Evolutionary conservation across 2,888 invertebrate genomes (phyloP), one percentile per base, ranked within the genome.

Genomic region (Lordiphosa fenestrarum): DNA sequence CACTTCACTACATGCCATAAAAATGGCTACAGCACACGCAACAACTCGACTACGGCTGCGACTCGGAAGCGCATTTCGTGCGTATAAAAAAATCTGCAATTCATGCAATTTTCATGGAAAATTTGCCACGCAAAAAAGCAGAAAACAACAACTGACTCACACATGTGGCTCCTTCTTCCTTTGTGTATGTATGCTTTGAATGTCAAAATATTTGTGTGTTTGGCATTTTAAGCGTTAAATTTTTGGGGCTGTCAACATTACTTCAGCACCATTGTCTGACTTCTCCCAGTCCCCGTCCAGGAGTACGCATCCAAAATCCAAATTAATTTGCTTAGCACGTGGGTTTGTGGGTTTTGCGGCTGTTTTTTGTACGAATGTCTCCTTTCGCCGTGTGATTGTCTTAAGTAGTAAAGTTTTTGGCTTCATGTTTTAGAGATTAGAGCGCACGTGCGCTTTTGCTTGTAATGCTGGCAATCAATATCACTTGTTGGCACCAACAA

Each of bases 41-140:
- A 68, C 61, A 69, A 49, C 49, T 57, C n/a, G n/a, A n/a, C n/a
- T n/a, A n/a, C 54, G 60, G 57, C 54, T 62, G 50, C 52, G 39
- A 52, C 40, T 38, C 36, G 19, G 39, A 19, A 82, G 76, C 81
- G 65, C 72, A 82, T 78, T 84, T 72, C 85, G 80, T 84, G 80
- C 80, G 85, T 78, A 83, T 59, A 69, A 69, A 64, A 64, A 37
- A 81, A 83, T 81, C 84, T 85, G 84, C 85, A 81, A 81, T 75
- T 81, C 85, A 81, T 85, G 81, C 81, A 85, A 85, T 81, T 81
- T 81, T 84, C 80, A 80, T 80, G 80, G 72, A 74, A 84, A 83
- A 84, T 83, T 84, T 78, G 73, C 73, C 63, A 69, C 73, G 69
- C 70, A 62, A 62, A 53, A 53, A 53, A 39, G 23, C 23, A 40